Evolutionary conservation across 2,797 vertebrate genomes (phyloP).

Genomic region (Lates japonicus): DNA sequence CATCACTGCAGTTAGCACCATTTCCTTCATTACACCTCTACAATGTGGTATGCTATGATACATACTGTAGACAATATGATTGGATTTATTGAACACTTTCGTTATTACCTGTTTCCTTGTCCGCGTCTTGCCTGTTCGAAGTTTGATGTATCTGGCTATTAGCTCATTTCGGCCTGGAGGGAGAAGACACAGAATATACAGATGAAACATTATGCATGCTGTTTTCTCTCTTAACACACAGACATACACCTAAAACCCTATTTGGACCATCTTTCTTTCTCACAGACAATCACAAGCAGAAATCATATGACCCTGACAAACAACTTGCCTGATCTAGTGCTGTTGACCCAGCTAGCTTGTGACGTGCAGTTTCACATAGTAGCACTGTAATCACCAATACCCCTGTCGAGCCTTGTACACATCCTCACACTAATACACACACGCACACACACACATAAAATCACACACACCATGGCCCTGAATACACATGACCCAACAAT

Average conservation of each 20-base stretch:
- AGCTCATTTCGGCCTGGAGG: slow-evolving; percentile 96
- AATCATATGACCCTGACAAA: slow-evolving; percentile 71
- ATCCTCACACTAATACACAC: slow-evolving; percentile 88
- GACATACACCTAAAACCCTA: slow-evolving; percentile 20
- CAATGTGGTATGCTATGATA: slow-evolving; percentile 41
- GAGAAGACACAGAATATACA: slow-evolving; percentile 46
- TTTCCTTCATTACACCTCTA: background rate
- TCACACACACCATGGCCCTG: slow-evolving; percentile 88
- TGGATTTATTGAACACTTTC: slow-evolving; percentile 31
- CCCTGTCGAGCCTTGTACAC: slow-evolving; percentile 62
- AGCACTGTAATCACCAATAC: slow-evolving; percentile 72
- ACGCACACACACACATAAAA: slow-evolving; percentile 84
- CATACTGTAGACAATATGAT: slow-evolving; percentile 8
- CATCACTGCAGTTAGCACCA: background rate
- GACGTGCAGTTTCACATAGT: slow-evolving; percentile 68
- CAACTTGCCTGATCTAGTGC: slow-evolving; percentile 69
- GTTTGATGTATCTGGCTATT: slow-evolving; percentile 99
- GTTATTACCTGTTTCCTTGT: slow-evolving; percentile 96
- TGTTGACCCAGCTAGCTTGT: slow-evolving; percentile 81
- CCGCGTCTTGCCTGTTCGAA: slow-evolving; percentile 97
- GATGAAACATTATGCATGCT: slow-evolving; percentile 40
- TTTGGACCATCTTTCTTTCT: slow-evolving; percentile 25
- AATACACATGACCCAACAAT: slow-evolving; percentile 99
- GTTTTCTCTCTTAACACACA: slow-evolving; percentile 15
- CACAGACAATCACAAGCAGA: slow-evolving; percentile 40